phyloP scores from a whole-genome alignment of 2,888 invertebrate genomes.

The Masnerella sp. region DNA sequence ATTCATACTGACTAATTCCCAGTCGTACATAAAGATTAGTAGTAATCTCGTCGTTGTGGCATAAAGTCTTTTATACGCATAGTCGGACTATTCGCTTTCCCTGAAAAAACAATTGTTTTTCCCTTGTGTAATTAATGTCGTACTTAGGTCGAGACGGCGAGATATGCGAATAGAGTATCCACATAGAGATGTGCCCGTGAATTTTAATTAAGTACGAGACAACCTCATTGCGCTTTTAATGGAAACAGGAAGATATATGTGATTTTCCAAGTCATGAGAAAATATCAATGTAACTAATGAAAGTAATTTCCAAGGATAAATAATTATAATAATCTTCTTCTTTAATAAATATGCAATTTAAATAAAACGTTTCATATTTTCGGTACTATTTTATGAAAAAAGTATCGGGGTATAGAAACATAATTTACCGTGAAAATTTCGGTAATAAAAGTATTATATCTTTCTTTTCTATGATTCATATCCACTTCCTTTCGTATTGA shows the following conservation, averaged over 20 bases:
- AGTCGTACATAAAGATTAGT: conserved; percentile 62
- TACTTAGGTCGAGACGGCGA: conserved; percentile 61
- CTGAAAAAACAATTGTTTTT: conserved; percentile 61
- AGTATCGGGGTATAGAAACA: not conserved
- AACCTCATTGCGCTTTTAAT: conserved; percentile 59
- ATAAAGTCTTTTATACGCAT: conserved; percentile 61
- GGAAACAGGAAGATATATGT: conserved; percentile 54
- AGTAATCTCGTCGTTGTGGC: conserved; percentile 62
- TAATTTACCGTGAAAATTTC: no score
- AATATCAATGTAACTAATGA: conserved; percentile 45
- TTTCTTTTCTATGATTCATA: conserved; percentile 6
- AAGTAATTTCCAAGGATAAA: no score
- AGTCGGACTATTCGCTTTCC: conserved; percentile 53
- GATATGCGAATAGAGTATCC: conserved; percentile 59
- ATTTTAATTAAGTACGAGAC: conserved; percentile 61
- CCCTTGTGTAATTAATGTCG: conserved; percentile 60
- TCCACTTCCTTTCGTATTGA: not conserved
- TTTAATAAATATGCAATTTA: not conserved
- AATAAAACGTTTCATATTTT: no score
- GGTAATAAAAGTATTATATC: no score
- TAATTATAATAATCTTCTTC: no score
- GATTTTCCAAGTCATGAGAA: conserved; percentile 50
- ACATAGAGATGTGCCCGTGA: conserved; percentile 59
- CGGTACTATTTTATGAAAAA: no score
- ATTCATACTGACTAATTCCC: conserved; percentile 58